Evolutionary conservation across 2,797 vertebrate species (phyloP), one percentile per base, ranked within the genome.

Genomic region (Dermochelys coriacea): DNA sequence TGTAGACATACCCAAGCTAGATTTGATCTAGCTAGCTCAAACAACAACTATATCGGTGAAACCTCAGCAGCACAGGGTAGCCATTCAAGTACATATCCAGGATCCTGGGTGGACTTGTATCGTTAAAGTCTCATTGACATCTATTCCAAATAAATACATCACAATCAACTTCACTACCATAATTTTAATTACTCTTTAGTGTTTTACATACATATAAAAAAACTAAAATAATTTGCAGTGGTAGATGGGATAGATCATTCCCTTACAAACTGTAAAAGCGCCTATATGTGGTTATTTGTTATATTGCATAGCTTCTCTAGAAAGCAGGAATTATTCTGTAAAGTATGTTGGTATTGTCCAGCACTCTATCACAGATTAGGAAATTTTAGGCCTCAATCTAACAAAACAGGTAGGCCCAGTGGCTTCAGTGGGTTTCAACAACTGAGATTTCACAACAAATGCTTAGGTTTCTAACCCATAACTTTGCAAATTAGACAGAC

Each of bases 401-500:
- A 84, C 9, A 89, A 82, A 79, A 86, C 7, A 51, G 54, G 25
- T 23, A n/a, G 23, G 55, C 88, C 92, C 86, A 81, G 57, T 82
- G 57, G 50, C 71, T 85, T 94, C 52, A 77, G 31, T 31, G 59
- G 91, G 64, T 8, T 74, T 82, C 88, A 82, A 86, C 93, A 94
- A 89, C 71, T 82, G 90, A 23, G 51, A 84, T 86, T 61, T 95
- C 86, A 87, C 68, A 95, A 91, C 50, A 68, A 91, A 91, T 5
- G 55, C 57, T 90, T 37, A 23, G 14, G 25, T 80, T 51, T 80
- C 47, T 79, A 92, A 95, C 91, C 37, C 90, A 31, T 9, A 47
- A 37, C n/a, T 55, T 91, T 83, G 85, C 49, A 92, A 94, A 92
- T 94, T 31, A 77, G 45, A 29, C 49, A 79, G 75, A 84, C 75